These are phyloP conservation scores for Melitaea athalia DNA, from an alignment of 2,888 invertebrate genomes.

Conservation along the genomic window DNA sequence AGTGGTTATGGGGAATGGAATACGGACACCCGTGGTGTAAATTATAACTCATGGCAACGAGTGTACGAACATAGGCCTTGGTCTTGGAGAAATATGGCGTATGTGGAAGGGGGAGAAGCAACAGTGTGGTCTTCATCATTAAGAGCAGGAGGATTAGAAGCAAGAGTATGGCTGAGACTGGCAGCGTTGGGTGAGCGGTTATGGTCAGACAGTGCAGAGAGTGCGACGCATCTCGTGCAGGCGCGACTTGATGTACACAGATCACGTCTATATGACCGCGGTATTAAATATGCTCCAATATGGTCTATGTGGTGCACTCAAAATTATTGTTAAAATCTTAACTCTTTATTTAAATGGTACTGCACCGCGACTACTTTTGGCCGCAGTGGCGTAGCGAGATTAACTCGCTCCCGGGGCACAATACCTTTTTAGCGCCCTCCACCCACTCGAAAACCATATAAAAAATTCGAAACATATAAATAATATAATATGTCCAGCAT, in stretches of 20 bases:
- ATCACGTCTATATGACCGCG: slow-evolving; percentile 82
- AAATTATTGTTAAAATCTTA: slow-evolving; percentile 73
- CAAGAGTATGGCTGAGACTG: slow-evolving; percentile 90
- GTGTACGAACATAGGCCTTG: slow-evolving; percentile 91
- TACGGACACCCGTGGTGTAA: slow-evolving; percentile 88
- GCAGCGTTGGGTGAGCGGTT: slow-evolving; percentile 90
- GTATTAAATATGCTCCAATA: slow-evolving; percentile 84
- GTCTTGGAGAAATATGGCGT: slow-evolving; percentile 59
- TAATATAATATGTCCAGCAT: no score
- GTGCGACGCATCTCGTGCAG: slow-evolving; percentile 80
- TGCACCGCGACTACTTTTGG: not conserved
- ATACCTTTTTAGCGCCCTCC: no score
- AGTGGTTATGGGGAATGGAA: slow-evolving; percentile 91
- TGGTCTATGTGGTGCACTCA: slow-evolving; percentile 89
- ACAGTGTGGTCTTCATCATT: slow-evolving; percentile 91
- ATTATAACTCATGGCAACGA: slow-evolving; percentile 92
- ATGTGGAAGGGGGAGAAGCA: slow-evolving; percentile 87
- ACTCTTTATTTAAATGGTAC: no score
- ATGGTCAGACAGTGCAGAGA: slow-evolving; percentile 84
- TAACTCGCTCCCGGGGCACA: no score
- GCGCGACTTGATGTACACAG: slow-evolving; percentile 85
- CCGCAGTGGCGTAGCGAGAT: no score
- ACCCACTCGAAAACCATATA: no score
- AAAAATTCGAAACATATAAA: no score
- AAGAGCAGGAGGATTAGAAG: slow-evolving; percentile 85